Conservation (phyloP, 2,888 invertebrate genomes). For the Chrysina gloriosa region DNA sequence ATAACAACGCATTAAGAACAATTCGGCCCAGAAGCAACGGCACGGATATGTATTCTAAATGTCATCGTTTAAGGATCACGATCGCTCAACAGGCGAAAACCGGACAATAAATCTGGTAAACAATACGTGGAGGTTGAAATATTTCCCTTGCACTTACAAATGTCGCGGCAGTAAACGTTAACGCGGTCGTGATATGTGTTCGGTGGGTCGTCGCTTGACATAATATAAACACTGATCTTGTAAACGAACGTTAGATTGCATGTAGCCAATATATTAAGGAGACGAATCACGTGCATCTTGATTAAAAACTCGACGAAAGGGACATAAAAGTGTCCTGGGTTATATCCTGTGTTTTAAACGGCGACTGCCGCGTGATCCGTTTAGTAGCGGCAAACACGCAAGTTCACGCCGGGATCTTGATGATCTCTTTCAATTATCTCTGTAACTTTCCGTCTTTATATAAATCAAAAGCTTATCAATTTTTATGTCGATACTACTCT, state of each 20-base stretch:
- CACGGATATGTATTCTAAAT: not conserved
- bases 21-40: not conserved
- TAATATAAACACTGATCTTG: slow-evolving; percentile 43
- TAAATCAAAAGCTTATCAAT: too few relatives aligned
- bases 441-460: too few relatives aligned
- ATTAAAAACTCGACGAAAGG: slow-evolving; percentile 48
- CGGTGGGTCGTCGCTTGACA: slow-evolving; percentile 30
- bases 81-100: slow-evolving; percentile 15
- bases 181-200: slow-evolving; percentile 22
- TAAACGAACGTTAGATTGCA: slow-evolving; percentile 43
- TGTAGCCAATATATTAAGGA: slow-evolving; percentile 45
- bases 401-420: not conserved
- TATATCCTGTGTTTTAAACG: slow-evolving; percentile 32
- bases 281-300: slow-evolving; percentile 49
- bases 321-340: slow-evolving; percentile 46
- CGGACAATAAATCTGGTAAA: slow-evolving; percentile 21
- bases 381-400: slow-evolving; percentile 13
- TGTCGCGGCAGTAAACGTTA: not conserved
- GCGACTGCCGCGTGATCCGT: not conserved
- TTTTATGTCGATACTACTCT: too few relatives aligned
- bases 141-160: slow-evolving; percentile 23
- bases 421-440: slow-evolving; percentile 4
- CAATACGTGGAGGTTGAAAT: slow-evolving; percentile 25
- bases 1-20: not conserved
- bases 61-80: not conserved